phyloP scores from a whole-genome alignment of 2,113 vertebrate genomes.

The Sigmodon hispidus region DNA sequence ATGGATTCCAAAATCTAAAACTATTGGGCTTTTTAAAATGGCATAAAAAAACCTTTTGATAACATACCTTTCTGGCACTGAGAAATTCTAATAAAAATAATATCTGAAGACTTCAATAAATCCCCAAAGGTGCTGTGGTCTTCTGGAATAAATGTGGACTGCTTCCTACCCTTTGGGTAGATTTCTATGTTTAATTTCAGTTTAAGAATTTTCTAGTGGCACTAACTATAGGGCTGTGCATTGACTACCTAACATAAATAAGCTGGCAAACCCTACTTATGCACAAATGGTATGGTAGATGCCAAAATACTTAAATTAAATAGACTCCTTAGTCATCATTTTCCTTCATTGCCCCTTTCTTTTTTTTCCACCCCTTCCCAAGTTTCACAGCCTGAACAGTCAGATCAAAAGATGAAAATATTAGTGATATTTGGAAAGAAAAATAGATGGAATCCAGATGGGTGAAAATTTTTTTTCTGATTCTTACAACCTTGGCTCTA shows the following conservation, averaged over 20 bases:
- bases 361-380: not conserved
- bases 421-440: constrained; percentile 26
- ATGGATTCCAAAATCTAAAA: not conserved
- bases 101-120: constrained; percentile 27
- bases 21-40: not conserved
- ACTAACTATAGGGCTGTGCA: not conserved
- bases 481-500: not conserved
- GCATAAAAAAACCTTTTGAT: constrained; percentile 30
- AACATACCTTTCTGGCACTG: not conserved
- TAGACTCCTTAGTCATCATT: not conserved
- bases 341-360: not conserved
- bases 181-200: not conserved
- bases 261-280: not conserved
- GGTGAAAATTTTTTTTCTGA: constrained; percentile 43
- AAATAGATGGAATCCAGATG: not conserved
- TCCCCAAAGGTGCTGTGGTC: not conserved
- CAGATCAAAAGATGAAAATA: constrained; percentile 42
- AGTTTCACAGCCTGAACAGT: not conserved
- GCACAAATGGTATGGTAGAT: not conserved
- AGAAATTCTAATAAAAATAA: constrained; percentile 47
- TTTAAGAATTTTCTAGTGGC: not conserved
- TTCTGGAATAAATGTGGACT: constrained; percentile 6
- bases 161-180: not conserved
- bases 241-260: not conserved
- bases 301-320: not conserved